phyloP scores from a whole-genome alignment of 1,140 invertebrate species.

The Drosophila setifemur region DNA sequence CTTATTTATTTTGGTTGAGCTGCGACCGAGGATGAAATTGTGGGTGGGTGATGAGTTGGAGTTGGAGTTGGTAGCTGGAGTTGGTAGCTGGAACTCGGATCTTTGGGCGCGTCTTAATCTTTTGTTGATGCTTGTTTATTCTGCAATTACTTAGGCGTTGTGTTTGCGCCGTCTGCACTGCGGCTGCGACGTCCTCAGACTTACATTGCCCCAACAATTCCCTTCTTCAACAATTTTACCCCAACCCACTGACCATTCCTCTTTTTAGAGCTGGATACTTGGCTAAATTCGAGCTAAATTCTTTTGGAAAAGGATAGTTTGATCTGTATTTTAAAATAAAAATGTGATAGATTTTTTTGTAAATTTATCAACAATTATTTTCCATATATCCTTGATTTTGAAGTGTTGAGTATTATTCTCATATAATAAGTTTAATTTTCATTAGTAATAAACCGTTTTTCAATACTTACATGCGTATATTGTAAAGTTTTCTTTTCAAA shows the following conservation, averaged over 20 bases:
- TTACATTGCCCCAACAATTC: constrained; percentile 13
- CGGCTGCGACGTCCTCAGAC: constrained; percentile 35
- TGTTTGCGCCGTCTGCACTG: constrained; percentile 76
- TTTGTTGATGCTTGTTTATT: constrained; percentile 82
- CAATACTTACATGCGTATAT: too few species aligned
- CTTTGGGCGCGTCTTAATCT: constrained; percentile 69
- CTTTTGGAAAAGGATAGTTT: background rate
- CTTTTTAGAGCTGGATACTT: background rate
- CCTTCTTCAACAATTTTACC: background rate
- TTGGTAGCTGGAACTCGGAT: background rate
- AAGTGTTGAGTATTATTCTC: too few species aligned
- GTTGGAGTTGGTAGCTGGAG: background rate
- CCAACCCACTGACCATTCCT: background rate
- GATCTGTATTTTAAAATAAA: too few species aligned
- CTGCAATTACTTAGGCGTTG: constrained; percentile 81
- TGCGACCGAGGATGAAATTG: background rate
- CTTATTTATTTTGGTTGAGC: constrained; percentile 19
- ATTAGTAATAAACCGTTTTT: too few species aligned
- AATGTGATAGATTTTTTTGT: too few species aligned
- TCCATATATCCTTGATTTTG: too few species aligned
- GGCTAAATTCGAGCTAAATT: background rate
- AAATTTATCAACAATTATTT: too few species aligned
- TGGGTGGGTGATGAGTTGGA: too few species aligned
- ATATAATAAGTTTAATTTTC: too few species aligned
- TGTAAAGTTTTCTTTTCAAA: too few species aligned